phyloP scores from a whole-genome alignment of 2,113 vertebrate genomes.

The Pedionomus torquatus region DNA sequence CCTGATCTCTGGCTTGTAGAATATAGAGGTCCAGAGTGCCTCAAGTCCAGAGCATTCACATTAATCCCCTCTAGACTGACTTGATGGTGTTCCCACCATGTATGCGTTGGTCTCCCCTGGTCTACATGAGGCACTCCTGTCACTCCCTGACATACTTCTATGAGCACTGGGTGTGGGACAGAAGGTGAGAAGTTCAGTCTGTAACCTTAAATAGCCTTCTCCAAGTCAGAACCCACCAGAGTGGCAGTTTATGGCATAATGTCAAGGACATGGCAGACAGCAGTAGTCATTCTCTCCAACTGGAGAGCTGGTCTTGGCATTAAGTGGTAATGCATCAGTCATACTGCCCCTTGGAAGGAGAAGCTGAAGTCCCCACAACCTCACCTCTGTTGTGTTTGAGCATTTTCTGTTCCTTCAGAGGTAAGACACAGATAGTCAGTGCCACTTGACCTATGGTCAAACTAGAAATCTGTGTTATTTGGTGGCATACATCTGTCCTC shows the following conservation, averaged over 20 bases:
- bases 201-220: not conserved
- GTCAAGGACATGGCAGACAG: not conserved
- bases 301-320: not conserved
- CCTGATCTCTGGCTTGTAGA: not conserved
- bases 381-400: not conserved
- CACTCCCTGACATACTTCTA: not conserved
- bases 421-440: not conserved
- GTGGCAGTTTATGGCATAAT: not conserved
- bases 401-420: not conserved
- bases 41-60: not conserved
- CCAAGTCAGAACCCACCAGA: not conserved
- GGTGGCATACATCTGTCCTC: fast-evolving
- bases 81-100: not conserved
- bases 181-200: not conserved
- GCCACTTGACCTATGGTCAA: fast-evolving
- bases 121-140: not conserved
- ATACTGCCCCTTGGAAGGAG: not conserved
- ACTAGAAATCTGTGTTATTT: not conserved
- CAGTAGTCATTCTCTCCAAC: not conserved
- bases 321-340: not conserved
- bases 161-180: not conserved
- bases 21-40: not conserved
- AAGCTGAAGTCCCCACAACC: not conserved
- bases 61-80: not conserved
- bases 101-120: not conserved